phyloP scores from a whole-genome alignment of 2,113 vertebrate species.

The Hyaena hyaena region DNA sequence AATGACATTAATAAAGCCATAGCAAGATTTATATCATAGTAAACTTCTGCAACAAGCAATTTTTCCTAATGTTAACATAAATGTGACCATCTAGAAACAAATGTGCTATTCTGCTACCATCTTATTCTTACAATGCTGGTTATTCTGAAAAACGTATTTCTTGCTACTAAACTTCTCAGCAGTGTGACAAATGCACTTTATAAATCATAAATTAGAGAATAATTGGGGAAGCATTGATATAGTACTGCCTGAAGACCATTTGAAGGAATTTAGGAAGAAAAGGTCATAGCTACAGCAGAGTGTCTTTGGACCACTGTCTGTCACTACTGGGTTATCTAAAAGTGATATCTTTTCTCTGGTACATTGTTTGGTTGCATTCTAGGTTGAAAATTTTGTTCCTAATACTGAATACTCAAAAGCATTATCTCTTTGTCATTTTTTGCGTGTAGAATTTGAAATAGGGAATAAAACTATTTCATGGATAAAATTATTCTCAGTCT shows the following conservation, averaged over 20 bases:
- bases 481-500: background rate
- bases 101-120: background rate
- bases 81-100: background rate
- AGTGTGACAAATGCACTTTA: background rate
- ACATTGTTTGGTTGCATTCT: background rate
- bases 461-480: background rate
- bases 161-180: background rate
- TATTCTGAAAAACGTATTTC: background rate
- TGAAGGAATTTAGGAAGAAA: background rate
- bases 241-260: background rate
- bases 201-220: background rate
- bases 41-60: background rate
- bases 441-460: background rate
- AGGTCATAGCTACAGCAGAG: background rate
- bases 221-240: background rate
- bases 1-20: background rate
- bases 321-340: background rate
- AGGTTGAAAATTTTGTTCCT: background rate
- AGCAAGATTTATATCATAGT: background rate
- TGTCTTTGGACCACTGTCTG: background rate
- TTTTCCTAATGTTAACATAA: background rate
- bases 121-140: background rate
- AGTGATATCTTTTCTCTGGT: background rate
- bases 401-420: background rate
- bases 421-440: background rate